Evolutionary conservation across 2,113 vertebrate species (phyloP).

Genomic region (Gallinago undulata): DNA sequence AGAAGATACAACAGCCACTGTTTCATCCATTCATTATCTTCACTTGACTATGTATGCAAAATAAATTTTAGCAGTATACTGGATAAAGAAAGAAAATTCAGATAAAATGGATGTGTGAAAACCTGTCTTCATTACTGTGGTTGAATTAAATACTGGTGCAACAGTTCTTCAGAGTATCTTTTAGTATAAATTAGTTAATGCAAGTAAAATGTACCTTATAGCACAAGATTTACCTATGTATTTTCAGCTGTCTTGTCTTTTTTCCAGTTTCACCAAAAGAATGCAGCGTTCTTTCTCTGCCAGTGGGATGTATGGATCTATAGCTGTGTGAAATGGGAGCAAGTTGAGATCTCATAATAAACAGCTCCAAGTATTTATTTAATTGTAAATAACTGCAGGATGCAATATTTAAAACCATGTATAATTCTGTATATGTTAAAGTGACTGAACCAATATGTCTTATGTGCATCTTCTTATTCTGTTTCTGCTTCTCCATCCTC

Average conservation of each 20-base stretch:
- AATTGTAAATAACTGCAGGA: neutral
- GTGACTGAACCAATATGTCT: neutral
- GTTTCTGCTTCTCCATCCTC: neutral
- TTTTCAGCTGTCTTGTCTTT: neutral
- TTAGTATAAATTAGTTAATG: neutral
- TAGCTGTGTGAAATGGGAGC: neutral
- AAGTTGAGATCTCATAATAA: neutral
- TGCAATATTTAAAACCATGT: neutral
- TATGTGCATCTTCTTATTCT: neutral
- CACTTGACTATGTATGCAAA: neutral
- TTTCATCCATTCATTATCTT: neutral
- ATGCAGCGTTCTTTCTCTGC: neutral
- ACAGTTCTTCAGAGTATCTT: neutral
- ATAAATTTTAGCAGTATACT: neutral
- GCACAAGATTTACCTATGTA: neutral
- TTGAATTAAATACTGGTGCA: neutral
- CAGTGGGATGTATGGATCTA: neutral
- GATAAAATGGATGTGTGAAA: neutral
- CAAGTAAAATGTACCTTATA: neutral
- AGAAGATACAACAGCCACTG: neutral
- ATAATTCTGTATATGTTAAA: neutral
- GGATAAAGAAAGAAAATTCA: neutral
- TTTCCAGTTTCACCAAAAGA: neutral
- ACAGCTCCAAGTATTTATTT: neutral
- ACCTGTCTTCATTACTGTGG: neutral